Conservation (phyloP, 2,797 vertebrate species). For the Enteromius anoplus region DNA sequence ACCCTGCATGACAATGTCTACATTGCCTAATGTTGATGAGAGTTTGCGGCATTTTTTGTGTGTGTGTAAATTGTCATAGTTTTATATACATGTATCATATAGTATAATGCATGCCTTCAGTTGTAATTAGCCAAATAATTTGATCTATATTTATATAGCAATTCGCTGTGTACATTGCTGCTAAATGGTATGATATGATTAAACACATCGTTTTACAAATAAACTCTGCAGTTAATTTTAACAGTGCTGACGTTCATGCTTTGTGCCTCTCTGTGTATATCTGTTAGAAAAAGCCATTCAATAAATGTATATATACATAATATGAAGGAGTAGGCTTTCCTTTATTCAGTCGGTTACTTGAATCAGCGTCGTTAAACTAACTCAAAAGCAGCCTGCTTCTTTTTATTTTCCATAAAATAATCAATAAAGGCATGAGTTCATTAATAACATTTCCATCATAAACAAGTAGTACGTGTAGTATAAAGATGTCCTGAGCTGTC, state of each 20-base stretch:
- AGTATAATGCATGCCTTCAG: slow-evolving; percentile 76
- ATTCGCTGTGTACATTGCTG: slow-evolving; percentile 74
- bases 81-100: slow-evolving; percentile 77
- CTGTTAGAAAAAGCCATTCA: slow-evolving; percentile 1
- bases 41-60: slow-evolving; percentile 40
- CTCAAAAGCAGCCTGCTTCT: not conserved
- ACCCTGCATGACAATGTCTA: slow-evolving; percentile 41
- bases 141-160: slow-evolving; percentile 78
- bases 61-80: slow-evolving; percentile 68
- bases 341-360: not conserved
- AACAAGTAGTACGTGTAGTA: not conserved
- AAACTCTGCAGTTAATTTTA: slow-evolving; percentile 60
- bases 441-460: not conserved
- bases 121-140: slow-evolving; percentile 80
- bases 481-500: not conserved
- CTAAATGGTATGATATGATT: slow-evolving; percentile 64
- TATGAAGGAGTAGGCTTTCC: not conserved
- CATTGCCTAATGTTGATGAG: slow-evolving; percentile 45
- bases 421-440: not conserved
- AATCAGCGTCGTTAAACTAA: not conserved
- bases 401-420: not conserved
- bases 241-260: not conserved
- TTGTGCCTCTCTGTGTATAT: not conserved
- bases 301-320: not conserved
- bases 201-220: slow-evolving; percentile 69